Evolutionary conservation across 2,888 invertebrate species (phyloP).

Genomic region (Myopa tessellatipennis): DNA sequence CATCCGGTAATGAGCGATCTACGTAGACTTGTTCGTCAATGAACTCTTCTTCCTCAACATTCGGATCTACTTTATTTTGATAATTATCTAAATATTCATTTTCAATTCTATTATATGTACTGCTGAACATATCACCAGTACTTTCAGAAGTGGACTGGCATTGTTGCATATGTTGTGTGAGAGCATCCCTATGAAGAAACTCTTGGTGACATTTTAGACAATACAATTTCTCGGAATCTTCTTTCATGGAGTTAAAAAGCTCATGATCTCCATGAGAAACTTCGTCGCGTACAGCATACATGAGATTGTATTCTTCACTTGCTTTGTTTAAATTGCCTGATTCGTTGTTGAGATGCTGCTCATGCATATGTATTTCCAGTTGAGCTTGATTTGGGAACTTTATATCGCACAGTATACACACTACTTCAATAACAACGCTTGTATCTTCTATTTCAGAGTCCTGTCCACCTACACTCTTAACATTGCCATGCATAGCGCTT

Average conservation of each 20-base stretch:
- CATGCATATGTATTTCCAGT: conserved; percentile 42
- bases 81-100: not conserved
- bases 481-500: conserved; percentile 13
- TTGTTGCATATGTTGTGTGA: conserved; percentile 1
- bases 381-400: conserved; percentile 44
- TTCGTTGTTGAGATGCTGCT: conserved; percentile 36
- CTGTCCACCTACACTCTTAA: not conserved
- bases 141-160: not conserved
- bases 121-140: not conserved
- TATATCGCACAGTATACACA: conserved; percentile 43
- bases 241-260: not conserved
- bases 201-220: conserved; percentile 6
- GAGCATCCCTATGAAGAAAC: conserved; percentile 4
- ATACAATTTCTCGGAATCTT: not conserved
- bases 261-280: not conserved
- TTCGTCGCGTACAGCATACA: not conserved
- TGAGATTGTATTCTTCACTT: not conserved
- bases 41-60: not conserved
- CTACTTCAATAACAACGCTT: conserved; percentile 34
- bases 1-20: not conserved
- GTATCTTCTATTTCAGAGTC: not conserved
- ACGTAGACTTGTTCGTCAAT: not conserved
- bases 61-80: not conserved
- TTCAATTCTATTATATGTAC: not conserved
- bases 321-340: not conserved